Evolutionary conservation across 1,140 invertebrate genomes (phyloP).

Genomic region (Latrodectus geometricus): DNA sequence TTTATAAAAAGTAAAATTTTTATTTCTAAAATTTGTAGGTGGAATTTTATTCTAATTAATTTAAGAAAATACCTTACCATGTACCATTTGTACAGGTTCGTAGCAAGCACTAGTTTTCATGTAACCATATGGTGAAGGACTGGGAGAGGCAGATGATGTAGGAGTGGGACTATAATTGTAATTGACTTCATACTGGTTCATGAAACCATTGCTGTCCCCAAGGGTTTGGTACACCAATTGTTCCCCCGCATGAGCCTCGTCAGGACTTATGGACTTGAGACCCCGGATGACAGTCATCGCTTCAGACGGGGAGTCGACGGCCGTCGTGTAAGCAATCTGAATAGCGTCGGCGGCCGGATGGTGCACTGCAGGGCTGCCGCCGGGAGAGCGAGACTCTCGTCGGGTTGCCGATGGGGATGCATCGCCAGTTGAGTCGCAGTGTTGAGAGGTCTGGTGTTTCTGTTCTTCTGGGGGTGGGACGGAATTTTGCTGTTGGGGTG

Average conservation of each 20-base stretch:
- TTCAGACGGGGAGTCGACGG: background rate
- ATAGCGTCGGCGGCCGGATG: background rate
- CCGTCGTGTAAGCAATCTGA: constrained; percentile 24
- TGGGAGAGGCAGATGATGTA: background rate
- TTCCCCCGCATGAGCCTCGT: background rate
- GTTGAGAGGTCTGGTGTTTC: background rate
- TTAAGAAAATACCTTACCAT: background rate
- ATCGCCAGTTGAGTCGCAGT: background rate
- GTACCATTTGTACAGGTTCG: constrained; percentile 24
- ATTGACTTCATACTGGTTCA: constrained; percentile 8
- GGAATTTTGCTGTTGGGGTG: constrained; percentile 17
- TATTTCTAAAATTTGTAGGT: too few relatives aligned
- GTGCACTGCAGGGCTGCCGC: background rate
- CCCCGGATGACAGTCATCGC: constrained; percentile 35
- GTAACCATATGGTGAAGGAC: constrained; percentile 11
- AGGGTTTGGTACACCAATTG: constrained; percentile 39
- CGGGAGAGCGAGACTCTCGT: background rate
- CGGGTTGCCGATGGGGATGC: background rate
- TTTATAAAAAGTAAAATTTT: too few relatives aligned
- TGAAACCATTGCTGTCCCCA: constrained; percentile 29
- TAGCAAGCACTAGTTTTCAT: constrained; percentile 10
- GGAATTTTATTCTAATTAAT: too few relatives aligned
- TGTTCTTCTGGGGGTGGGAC: background rate
- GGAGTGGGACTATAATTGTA: background rate
- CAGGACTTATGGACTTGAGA: constrained; percentile 19